A percentile compares a stretch with the other conserved stretches of the same genome.
These are phyloP conservation scores for Meganola albula DNA, from an alignment of 2,888 invertebrate genomes.

Conservation along the genomic window DNA sequence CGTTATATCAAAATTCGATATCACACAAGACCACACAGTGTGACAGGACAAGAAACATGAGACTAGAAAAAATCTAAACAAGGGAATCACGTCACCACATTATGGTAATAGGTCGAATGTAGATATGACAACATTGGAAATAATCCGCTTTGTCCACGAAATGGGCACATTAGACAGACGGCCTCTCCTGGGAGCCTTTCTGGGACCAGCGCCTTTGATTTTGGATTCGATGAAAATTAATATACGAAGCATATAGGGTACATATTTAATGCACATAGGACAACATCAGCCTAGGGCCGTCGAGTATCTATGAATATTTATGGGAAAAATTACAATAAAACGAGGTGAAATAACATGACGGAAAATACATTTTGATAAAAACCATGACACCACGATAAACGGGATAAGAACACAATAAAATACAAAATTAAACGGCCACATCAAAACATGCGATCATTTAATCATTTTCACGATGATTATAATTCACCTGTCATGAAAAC, in stretches of 20 bases:
- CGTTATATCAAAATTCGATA: constrained; percentile 33
- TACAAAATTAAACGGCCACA: constrained; percentile 30
- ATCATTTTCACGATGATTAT: constrained; percentile 40
- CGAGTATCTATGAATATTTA: constrained; percentile 34
- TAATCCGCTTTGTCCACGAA: constrained; percentile 72
- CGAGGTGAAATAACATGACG: constrained; percentile 21
- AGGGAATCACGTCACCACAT: constrained; percentile 62
- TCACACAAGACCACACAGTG: constrained; percentile 59
- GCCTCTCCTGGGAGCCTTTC: constrained; percentile 45
- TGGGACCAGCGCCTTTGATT: constrained; percentile 68
- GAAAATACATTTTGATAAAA: constrained; percentile 20
- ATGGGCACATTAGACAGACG: constrained; percentile 57
- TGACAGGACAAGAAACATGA: constrained; percentile 40
- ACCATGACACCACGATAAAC: constrained; percentile 12
- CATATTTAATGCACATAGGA: constrained; percentile 45
- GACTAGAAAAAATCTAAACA: constrained; percentile 51
- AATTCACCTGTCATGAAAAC: constrained; percentile 61
- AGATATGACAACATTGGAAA: constrained; percentile 67
- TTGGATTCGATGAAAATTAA: constrained; percentile 68
- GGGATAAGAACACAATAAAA: constrained; percentile 35
- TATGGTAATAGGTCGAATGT: constrained; percentile 67
- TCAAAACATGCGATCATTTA: constrained; percentile 39
- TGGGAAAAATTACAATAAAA: constrained; percentile 29
- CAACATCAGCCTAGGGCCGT: constrained; percentile 16
- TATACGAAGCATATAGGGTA: constrained; percentile 45